These are phyloP conservation scores for Capreolus pygargus DNA, from an alignment of 2,113 vertebrate species.

Conservation along the genomic window DNA sequence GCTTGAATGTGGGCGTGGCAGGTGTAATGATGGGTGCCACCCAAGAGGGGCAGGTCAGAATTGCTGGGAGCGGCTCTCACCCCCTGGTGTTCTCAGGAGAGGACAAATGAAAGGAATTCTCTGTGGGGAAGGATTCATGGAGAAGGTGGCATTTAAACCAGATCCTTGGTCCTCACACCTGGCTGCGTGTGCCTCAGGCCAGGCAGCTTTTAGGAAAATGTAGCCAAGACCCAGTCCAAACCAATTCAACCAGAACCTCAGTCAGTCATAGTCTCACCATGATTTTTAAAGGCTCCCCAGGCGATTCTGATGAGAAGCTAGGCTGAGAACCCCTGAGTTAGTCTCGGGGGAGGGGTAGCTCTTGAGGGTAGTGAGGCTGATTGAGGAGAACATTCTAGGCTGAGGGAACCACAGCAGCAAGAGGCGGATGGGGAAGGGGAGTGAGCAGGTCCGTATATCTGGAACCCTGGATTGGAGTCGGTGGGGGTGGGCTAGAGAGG, in stretches of 20 bases:
- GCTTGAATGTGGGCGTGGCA: background rate
- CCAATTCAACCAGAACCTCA: background rate
- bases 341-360: background rate
- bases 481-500: background rate
- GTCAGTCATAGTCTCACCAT: fast-evolving
- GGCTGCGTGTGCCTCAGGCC: background rate
- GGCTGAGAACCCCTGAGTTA: background rate
- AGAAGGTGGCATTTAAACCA: background rate
- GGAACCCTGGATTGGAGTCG: background rate
- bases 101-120: background rate
- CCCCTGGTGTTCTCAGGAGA: background rate
- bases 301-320: background rate
- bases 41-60: background rate
- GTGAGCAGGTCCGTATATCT: background rate
- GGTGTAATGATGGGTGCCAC: too few species aligned
- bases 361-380: background rate
- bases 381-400: background rate
- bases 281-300: background rate
- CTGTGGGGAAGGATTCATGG: background rate
- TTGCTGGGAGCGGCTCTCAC: background rate
- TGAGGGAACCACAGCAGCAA: background rate
- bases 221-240: background rate
- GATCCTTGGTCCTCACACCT: background rate
- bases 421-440: background rate
- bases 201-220: background rate